Percentiles rank a stretch among this genome's conserved stretches.
phyloP scores from a whole-genome alignment of 1,140 invertebrate species.

The Triops longicaudatus region DNA sequence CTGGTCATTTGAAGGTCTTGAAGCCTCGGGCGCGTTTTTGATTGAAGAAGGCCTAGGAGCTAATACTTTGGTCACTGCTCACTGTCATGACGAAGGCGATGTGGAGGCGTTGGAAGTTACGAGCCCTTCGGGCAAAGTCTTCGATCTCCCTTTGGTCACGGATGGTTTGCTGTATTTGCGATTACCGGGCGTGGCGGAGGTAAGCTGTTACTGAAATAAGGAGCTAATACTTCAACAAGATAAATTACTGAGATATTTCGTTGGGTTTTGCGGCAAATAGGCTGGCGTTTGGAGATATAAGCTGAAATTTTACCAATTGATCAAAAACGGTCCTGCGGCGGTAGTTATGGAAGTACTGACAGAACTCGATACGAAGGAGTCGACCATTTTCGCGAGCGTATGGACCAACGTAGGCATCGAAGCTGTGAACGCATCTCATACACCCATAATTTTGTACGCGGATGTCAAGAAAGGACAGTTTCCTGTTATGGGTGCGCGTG shows the following conservation, averaged over 20 bases:
- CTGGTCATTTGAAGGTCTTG: conserved; percentile 31
- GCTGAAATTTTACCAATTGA: conserved; percentile 33
- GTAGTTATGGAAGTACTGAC: conserved; percentile 33
- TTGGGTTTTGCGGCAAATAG: conserved; percentile 11
- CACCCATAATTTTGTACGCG: conserved; percentile 26
- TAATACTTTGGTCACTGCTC: conserved; percentile 34
- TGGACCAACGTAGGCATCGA: conserved; percentile 23
- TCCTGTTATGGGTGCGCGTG: conserved; percentile 23
- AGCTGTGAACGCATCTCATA: conserved; percentile 17
- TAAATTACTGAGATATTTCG: not conserved
- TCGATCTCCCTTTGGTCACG: conserved; percentile 32
- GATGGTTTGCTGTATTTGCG: conserved; percentile 26
- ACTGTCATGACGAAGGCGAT: conserved; percentile 34
- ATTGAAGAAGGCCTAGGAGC: conserved; percentile 34
- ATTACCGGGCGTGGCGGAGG: conserved; percentile 25
- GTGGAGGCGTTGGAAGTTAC: conserved; percentile 35
- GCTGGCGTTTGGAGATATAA: conserved; percentile 34
- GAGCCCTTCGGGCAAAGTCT: conserved; percentile 34
- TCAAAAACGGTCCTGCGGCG: conserved; percentile 31
- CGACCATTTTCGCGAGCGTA: not conserved
- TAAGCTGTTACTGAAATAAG: not conserved
- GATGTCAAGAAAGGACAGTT: conserved; percentile 20
- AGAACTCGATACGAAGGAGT: conserved; percentile 23
- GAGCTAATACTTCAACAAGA: not conserved
- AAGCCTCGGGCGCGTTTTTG: conserved; percentile 32